phyloP scores from a whole-genome alignment of 2,113 vertebrate species.

The Ciconia boyciana region DNA sequence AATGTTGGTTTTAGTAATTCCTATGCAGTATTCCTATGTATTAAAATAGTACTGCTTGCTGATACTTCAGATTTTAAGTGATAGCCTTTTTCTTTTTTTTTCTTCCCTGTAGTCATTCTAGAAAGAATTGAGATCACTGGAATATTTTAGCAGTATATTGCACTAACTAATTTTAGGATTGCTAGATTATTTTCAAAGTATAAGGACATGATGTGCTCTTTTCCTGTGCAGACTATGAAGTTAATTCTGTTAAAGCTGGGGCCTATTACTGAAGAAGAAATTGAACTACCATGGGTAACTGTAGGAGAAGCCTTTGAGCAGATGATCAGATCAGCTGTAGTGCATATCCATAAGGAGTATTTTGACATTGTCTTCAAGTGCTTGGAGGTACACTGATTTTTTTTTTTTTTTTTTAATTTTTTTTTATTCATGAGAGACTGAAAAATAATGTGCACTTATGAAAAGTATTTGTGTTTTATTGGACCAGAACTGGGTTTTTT shows the following conservation, averaged over 20 bases:
- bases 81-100: background rate
- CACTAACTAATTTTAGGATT: background rate
- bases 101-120: background rate
- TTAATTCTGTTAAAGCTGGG: constrained; percentile 86
- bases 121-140: background rate
- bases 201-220: background rate
- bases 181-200: background rate
- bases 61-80: background rate
- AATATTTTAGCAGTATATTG: background rate
- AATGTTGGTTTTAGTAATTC: background rate
- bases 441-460: background rate
- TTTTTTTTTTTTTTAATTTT: background rate
- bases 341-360: constrained; percentile 82
- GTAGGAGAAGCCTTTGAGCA: constrained; percentile 83
- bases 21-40: background rate
- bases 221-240: constrained; percentile 77
- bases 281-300: constrained; percentile 79
- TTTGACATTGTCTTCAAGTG: constrained; percentile 85
- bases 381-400: constrained; percentile 76
- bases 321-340: constrained; percentile 80
- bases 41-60: background rate
- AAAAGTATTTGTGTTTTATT: background rate
- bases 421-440: background rate
- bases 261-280: constrained; percentile 72
- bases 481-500: background rate